phyloP scores from a whole-genome alignment of 2,113 vertebrate genomes.

The Gulo gulo region DNA sequence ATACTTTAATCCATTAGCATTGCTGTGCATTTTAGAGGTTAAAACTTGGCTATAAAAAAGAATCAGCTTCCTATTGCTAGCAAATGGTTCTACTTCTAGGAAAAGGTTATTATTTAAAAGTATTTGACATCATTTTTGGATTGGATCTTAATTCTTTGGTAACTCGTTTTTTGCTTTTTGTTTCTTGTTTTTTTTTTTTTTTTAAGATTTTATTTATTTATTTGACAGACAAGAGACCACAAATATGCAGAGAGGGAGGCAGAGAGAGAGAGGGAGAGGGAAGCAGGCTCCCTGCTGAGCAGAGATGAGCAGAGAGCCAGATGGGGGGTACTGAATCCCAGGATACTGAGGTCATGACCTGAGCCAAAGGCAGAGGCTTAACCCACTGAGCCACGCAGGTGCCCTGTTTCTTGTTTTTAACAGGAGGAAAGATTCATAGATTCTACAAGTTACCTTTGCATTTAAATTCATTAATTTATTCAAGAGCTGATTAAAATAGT shows the following conservation, averaged over 20 bases:
- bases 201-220: too few relatives aligned
- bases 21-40: slow-evolving; percentile 69
- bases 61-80: slow-evolving; percentile 54
- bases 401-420: background rate
- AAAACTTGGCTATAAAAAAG: slow-evolving; percentile 58
- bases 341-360: too few relatives aligned
- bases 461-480: slow-evolving; percentile 31
- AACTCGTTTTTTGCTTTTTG: background rate
- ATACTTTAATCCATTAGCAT: slow-evolving; percentile 74
- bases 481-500: background rate
- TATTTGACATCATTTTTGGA: slow-evolving; percentile 46
- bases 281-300: too few relatives aligned
- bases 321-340: too few relatives aligned
- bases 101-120: slow-evolving; percentile 53
- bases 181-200: background rate
- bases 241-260: too few relatives aligned
- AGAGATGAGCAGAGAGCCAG: too few relatives aligned
- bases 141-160: slow-evolving; percentile 35
- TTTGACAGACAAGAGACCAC: too few relatives aligned
- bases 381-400: too few relatives aligned
- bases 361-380: too few relatives aligned
- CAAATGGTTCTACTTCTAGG: slow-evolving; percentile 49
- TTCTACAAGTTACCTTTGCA: background rate
- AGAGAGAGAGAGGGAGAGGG: too few relatives aligned
- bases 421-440: slow-evolving; percentile 42